Evolutionary conservation across 2,797 vertebrate species (phyloP).

Genomic region (Coluber constrictor): DNA sequence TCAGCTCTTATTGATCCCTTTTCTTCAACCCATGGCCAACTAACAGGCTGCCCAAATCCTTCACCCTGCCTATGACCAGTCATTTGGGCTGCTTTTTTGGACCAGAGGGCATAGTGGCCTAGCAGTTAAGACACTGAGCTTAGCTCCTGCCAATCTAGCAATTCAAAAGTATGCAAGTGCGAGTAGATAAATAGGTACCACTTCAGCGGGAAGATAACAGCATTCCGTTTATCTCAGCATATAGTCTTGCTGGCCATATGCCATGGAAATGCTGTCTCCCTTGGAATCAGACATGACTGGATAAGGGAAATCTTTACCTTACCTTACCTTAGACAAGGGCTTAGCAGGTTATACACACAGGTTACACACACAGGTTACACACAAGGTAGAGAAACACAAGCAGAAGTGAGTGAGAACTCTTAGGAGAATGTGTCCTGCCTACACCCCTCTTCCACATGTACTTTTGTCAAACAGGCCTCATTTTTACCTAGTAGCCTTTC

Average conservation of each 20-base stretch:
- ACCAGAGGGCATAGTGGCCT: background rate
- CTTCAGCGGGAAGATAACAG: background rate
- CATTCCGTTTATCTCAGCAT: too few species aligned
- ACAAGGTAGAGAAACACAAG: background rate
- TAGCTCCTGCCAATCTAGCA: background rate
- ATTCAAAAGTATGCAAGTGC: background rate
- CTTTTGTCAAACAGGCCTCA: background rate
- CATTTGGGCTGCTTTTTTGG: background rate
- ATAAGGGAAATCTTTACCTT: background rate
- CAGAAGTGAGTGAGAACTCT: background rate
- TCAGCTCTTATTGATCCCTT: background rate
- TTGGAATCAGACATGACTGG: too few species aligned
- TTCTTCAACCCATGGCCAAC: background rate
- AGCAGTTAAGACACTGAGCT: background rate
- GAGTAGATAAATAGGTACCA: background rate
- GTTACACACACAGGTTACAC: background rate
- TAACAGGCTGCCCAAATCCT: background rate
- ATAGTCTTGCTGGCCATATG: too few species aligned
- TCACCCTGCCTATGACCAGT: background rate
- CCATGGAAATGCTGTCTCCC: too few species aligned
- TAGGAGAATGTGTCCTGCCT: background rate
- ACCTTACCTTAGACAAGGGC: background rate
- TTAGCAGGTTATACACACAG: background rate
- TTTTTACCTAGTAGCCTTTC: background rate
- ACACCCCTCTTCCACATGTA: background rate